Percentiles rank a stretch among this genome's conserved stretches.
Evolutionary conservation across 2,113 vertebrate species (phyloP).

Genomic region (Pipa parva): DNA sequence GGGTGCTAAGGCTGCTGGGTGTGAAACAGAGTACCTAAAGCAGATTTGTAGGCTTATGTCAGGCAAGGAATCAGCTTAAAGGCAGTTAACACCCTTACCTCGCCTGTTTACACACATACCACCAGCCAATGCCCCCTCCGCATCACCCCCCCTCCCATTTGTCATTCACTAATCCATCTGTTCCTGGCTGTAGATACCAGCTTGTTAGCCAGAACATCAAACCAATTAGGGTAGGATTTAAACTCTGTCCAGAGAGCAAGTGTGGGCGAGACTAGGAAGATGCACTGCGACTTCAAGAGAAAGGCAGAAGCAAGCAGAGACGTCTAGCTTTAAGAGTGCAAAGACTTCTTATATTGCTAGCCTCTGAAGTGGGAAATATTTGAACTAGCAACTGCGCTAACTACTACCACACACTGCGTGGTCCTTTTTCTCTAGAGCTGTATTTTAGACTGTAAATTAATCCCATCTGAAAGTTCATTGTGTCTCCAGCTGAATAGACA

Average conservation of each 20-base stretch:
- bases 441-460: not conserved
- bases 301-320: not conserved
- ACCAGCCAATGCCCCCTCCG: not conserved
- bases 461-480: constrained; percentile 11
- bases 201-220: constrained; percentile 42
- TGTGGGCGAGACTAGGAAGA: constrained; percentile 14
- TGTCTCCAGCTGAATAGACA: not conserved
- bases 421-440: not conserved
- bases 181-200: constrained; percentile 32
- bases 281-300: constrained; percentile 1
- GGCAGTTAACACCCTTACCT: constrained; percentile 34
- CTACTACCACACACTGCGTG: not conserved
- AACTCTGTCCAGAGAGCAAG: constrained; percentile 17
- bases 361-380: constrained; percentile 1
- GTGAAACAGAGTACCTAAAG: constrained; percentile 25
- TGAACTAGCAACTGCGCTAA: not conserved
- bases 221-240: constrained; percentile 38
- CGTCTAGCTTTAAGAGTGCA: not conserved
- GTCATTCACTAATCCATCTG: constrained; percentile 30
- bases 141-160: constrained; percentile 12
- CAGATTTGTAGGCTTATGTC: constrained; percentile 26
- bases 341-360: not conserved
- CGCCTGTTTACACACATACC: constrained; percentile 15
- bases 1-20: constrained; percentile 12
- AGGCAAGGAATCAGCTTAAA: constrained; percentile 20